These are phyloP conservation scores for Taxidea taxus DNA, from an alignment of 2,113 vertebrate genomes.

Conservation along the genomic window DNA sequence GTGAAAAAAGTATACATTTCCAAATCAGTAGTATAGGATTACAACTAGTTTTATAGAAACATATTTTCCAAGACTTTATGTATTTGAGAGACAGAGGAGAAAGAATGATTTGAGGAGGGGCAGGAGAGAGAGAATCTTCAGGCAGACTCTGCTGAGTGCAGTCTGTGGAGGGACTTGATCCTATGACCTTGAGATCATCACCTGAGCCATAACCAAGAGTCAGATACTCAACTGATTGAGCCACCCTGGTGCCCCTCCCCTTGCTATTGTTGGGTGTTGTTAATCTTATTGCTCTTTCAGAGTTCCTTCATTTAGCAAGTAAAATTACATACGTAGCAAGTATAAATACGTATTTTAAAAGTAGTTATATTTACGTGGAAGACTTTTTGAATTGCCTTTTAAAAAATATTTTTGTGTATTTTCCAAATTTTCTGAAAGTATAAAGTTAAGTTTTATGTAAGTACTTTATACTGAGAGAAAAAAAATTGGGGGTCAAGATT, in stretches of 20 bases:
- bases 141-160: background rate
- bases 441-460: background rate
- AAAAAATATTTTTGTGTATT: background rate
- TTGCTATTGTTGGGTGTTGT: background rate
- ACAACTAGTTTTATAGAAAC: background rate
- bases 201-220: background rate
- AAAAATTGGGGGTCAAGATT: background rate
- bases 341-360: background rate
- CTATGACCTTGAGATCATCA: background rate
- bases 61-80: background rate
- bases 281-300: background rate
- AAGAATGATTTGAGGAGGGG: background rate
- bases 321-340: background rate
- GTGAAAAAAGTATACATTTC: background rate
- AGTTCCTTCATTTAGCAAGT: background rate
- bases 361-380: background rate
- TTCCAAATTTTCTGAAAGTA: background rate
- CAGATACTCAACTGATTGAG: background rate
- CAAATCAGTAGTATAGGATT: background rate
- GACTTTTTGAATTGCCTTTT: slow-evolving; percentile 1
- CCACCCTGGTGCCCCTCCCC: background rate
- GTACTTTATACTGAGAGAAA: background rate
- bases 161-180: background rate
- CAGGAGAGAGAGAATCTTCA: background rate
- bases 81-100: background rate